Conservation (phyloP, 2,113 vertebrate genomes). For the Talpa occidentalis region DNA sequence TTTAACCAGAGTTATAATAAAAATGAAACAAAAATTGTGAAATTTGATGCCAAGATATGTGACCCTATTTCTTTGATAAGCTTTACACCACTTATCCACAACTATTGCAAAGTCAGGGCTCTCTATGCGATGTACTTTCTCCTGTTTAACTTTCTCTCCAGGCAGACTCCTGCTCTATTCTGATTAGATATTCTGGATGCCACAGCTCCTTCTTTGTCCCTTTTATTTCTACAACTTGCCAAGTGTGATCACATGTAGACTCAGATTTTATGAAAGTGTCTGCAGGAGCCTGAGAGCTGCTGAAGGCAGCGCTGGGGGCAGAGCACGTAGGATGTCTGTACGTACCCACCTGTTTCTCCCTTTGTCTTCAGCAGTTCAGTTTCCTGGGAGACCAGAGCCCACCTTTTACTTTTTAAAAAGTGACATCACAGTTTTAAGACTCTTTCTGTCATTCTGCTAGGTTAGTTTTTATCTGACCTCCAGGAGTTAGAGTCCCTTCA, state of each 20-base stretch:
- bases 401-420: neutral
- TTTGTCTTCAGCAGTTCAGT: neutral
- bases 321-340: too few relatives aligned
- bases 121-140: neutral
- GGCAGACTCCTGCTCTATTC: neutral
- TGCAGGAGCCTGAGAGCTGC: neutral
- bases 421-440: neutral
- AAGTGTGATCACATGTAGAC: neutral
- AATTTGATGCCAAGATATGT: neutral
- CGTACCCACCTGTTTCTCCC: neutral
- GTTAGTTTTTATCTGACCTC: neutral
- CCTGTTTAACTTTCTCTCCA: neutral
- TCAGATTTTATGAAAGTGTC: neutral
- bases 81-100: neutral
- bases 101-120: neutral
- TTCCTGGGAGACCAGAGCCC: neutral
- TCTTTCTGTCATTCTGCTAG: neutral
- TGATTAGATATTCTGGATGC: neutral
- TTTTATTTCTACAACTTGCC: neutral
- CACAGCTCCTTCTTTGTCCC: neutral
- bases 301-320: neutral
- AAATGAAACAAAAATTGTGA: neutral
- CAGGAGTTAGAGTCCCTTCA: neutral
- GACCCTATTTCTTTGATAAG: neutral
- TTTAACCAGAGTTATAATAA: neutral